Conservation (phyloP, 2,888 invertebrate species). For the Blomia tropicalis region DNA sequence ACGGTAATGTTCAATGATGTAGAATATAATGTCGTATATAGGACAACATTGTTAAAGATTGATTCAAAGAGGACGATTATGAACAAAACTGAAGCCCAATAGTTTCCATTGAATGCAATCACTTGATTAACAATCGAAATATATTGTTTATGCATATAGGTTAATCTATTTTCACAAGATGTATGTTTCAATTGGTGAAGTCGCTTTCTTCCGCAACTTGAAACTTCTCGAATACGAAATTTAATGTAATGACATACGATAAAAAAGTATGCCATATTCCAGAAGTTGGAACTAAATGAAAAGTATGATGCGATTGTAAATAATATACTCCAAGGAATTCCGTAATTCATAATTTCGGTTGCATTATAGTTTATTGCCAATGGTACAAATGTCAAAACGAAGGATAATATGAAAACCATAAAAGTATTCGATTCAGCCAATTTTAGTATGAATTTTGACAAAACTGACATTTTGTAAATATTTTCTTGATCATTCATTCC, state of each 20-base stretch:
- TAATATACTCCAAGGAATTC: conserved; percentile 4
- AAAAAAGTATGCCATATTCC: conserved; percentile 10
- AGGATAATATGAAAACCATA: neutral
- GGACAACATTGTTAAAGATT: conserved; percentile 1
- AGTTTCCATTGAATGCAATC: neutral
- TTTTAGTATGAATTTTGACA: neutral
- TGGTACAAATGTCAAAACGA: neutral
- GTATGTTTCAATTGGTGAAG: neutral
- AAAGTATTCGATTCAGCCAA: neutral
- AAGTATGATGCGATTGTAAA: conserved; percentile 1
- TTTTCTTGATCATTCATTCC: neutral
- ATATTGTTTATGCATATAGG: neutral
- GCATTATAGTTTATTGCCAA: neutral
- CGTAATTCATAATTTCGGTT: neutral
- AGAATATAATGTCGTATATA: neutral
- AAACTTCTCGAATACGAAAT: neutral
- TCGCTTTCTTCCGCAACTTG: neutral
- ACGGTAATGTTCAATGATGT: neutral
- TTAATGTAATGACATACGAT: neutral
- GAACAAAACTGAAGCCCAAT: neutral
- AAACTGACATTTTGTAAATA: neutral
- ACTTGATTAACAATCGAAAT: neutral
- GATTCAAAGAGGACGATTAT: neutral
- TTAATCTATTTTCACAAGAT: neutral
- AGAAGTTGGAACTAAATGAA: neutral